Evolutionary conservation across 2,888 invertebrate genomes (phyloP).

Genomic region (Encarsia formosa): DNA sequence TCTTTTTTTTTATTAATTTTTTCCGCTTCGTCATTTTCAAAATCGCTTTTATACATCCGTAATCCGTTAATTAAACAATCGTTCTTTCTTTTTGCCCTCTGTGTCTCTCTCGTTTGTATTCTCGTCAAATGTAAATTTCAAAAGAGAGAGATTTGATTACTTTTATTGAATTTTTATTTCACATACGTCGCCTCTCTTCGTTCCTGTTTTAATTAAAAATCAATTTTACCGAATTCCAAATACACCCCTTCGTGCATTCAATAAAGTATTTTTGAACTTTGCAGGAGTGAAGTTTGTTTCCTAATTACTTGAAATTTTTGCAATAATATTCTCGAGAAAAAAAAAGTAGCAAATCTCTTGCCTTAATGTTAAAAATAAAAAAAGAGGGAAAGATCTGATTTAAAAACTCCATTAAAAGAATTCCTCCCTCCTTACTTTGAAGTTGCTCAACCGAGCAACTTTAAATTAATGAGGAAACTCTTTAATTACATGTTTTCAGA

Average conservation of each 20-base stretch:
- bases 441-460: not conserved
- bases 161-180: constrained; percentile 7
- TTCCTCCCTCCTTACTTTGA: not conserved
- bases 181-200: not conserved
- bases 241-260: no score
- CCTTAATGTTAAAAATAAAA: not conserved
- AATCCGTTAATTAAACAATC: not conserved
- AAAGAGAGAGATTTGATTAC: not conserved
- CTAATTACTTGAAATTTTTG: no score
- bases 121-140: not conserved
- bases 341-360: no score
- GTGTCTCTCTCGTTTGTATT: not conserved
- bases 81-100: not conserved
- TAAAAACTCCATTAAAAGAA: constrained; percentile 1
- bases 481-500: constrained; percentile 1
- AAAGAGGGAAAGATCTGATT: not conserved
- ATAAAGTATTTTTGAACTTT: no score
- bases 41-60: no score
- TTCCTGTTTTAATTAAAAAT: constrained; percentile 11
- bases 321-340: no score
- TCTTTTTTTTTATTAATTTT: no score
- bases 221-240: constrained; percentile 4
- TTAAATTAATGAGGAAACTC: constrained; percentile 1
- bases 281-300: no score
- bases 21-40: no score